Evolutionary conservation across 64 coral and sea anemone genomes (phyloP).

Genomic region (Stylophora pistillata): DNA sequence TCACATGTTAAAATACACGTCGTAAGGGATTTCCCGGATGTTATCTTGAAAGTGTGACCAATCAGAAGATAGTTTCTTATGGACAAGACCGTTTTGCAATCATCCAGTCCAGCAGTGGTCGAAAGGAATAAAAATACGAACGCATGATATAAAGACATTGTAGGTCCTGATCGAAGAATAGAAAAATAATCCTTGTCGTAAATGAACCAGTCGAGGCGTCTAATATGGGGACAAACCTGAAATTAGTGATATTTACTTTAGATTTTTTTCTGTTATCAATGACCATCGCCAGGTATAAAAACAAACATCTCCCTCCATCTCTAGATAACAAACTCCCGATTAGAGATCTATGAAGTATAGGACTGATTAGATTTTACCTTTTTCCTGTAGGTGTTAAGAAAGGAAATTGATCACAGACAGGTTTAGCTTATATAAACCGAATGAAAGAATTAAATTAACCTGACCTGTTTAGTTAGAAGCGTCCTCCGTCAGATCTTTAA

Average conservation of each 20-base stretch:
- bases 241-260: no score
- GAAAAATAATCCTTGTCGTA: background rate
- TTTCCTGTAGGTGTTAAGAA: background rate
- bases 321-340: no score
- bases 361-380: no score
- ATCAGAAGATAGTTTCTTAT: conserved; percentile 62
- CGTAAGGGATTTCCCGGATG: conserved; percentile 50
- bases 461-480: no score
- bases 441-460: no score
- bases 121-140: background rate
- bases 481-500: no score
- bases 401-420: background rate
- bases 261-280: no score
- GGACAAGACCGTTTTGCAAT: conserved; percentile 59
- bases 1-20: conserved; percentile 59
- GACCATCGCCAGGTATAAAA: no score
- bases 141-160: background rate
- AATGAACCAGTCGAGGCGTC: no score
- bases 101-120: background rate
- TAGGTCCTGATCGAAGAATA: background rate
- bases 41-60: conserved; percentile 41
- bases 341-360: no score
- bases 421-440: background rate
- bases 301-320: no score
- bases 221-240: no score